Conservation (phyloP, 2,888 invertebrate species). For the Blera fallax region DNA sequence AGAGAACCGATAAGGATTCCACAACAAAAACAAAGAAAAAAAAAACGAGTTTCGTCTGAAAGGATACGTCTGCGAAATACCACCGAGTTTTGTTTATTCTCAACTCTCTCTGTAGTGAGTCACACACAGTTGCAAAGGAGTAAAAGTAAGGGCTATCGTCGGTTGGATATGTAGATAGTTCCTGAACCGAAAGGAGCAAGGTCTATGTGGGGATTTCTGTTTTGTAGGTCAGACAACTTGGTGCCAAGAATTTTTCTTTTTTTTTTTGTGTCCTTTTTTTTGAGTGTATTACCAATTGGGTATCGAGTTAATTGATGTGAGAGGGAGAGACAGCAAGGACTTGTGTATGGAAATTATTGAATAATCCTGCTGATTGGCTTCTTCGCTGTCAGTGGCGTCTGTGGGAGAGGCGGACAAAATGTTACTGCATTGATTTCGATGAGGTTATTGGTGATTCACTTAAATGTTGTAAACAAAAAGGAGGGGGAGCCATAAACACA, state of each 20-base stretch:
- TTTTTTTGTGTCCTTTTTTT: background rate
- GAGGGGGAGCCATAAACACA: background rate
- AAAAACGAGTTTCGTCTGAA: constrained; percentile 39
- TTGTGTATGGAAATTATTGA: constrained; percentile 43
- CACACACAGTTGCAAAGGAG: constrained; percentile 21
- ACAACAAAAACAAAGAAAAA: background rate
- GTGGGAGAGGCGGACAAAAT: background rate
- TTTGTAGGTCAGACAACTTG: constrained; percentile 64
- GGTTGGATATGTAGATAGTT: background rate
- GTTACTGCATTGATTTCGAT: constrained; percentile 28
- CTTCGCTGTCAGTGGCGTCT: background rate
- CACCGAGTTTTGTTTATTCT: constrained; percentile 30
- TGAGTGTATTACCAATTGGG: background rate
- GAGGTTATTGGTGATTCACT: constrained; percentile 1
- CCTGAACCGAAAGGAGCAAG: background rate
- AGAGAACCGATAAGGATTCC: constrained; percentile 1
- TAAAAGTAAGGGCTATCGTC: constrained; percentile 20
- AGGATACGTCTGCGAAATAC: constrained; percentile 1
- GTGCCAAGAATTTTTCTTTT: constrained; percentile 43
- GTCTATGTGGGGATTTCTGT: background rate
- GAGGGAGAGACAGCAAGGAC: background rate
- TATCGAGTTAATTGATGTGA: constrained; percentile 32
- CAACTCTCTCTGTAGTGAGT: constrained; percentile 29
- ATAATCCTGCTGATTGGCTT: constrained; percentile 46
- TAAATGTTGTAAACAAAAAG: background rate